Base-by-base conservation (phyloP, 2,797 vertebrate species). In the Tragopan temminckii region DNA sequence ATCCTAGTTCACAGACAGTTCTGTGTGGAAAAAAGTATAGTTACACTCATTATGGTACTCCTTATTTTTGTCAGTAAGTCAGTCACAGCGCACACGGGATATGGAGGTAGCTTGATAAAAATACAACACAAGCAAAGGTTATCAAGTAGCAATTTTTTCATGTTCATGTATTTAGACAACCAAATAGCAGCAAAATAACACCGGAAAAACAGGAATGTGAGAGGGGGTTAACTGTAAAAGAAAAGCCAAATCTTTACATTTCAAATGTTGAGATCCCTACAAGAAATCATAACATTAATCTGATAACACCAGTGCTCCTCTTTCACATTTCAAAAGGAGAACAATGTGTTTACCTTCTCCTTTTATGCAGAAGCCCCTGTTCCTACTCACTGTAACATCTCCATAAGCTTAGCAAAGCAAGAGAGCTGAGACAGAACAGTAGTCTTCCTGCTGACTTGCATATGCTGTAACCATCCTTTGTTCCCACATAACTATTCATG, bases 201-300 rank as follows among this genome's bases (percentile, higher is more conserved):
- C 0, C 0, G 58, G 25, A 27, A 52, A 52, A 52, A 45, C 15
- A 71, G 36, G 19, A 25, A 70, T 29, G 82, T 31, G 27, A 52
- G 35, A 52, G 33, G 9, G 12, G 9, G 12, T 4, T 31, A 80
- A 57, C 2, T 19, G 13, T 50, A 66, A 43, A 72, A 62, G 17
- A 50, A 81, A 63, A 74, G 11, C 40, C 35, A 50, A 31, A 75
- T 42, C 24, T 46, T 76, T 31, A 27, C 40, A 43, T 25, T 40
- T 29, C 29, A 76, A n/a, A 75, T 23, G 25, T 17, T 67, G 31
- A 76, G 29, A 5, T 72, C 43, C 35, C 81, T 59, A 52, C 6
- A 88, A 70, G 63, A 78, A 58, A 48, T 27, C 9, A 2, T 13
- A 55, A 1, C 9, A 66, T 10, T 40, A 18, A 5, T 33, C 43